Evolutionary conservation across 2,888 invertebrate species (phyloP), one percentile per base, ranked within the genome.

Genomic region (Mesorhabditis belari): DNA sequence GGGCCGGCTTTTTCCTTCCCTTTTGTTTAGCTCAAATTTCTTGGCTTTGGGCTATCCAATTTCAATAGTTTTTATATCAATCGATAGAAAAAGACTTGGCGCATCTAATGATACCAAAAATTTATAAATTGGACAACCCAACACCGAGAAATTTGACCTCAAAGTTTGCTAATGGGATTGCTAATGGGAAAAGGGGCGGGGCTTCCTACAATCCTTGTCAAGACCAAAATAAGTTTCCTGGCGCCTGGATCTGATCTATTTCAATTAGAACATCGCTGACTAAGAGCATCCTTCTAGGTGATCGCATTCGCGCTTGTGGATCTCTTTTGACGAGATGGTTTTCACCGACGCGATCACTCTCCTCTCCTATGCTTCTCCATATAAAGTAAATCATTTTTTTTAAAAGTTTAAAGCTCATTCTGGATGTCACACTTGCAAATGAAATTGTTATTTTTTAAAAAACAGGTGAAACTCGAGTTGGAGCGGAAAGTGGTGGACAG

Each of bases 301-400:
- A 92, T 83, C 87, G 90, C 70, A 91, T 93, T 71, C 87, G 88
- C 72, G 88, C 72, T 88, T 92, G 64, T 90, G 89, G 58, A 90
- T 92, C 57, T 89, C 89, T 78, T 90, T 92, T 81, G 87, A 88
- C 59, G 90, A 90, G 67, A 91, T 91, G 84, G 91, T 91, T 0
- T 87, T 89, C 78, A 91, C 92, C 81, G 92, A 93, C 79, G 92
- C 92, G 0, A 85, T 92, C 58, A 89, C 90, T 2, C 90, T 93
- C 66, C 84, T 93, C 50, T 90, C 91, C 66, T 90, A 92, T 69
- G 92, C 92, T 5, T 91, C 91, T 49, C 92, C 92, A 0, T 92
- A 92, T 80, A 90, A 90, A 63, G 89, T 91, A 28, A 25, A 26
- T 29, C 27, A 1, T 5, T 58, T 23, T 12, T 12, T 2, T 51